A percentile compares a stretch with the other conserved stretches of the same genome.
These are phyloP conservation scores for Mastacembelus armatus DNA, from an alignment of 2,797 vertebrate genomes.

Conservation along the genomic window DNA sequence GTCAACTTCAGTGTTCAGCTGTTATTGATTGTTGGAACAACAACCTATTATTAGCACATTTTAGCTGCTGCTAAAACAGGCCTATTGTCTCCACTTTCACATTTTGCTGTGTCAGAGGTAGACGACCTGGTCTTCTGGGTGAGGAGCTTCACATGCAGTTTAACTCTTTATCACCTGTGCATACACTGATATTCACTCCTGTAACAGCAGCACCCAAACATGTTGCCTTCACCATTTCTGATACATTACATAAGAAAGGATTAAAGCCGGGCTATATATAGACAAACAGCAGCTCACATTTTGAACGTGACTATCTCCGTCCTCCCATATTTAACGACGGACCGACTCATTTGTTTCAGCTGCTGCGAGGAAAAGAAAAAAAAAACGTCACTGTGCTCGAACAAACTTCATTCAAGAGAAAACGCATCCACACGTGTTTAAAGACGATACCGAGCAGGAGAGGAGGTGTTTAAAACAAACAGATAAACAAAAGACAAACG, in stretches of 20 bases:
- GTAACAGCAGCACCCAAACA: neutral
- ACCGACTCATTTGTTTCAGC: constrained; percentile 48
- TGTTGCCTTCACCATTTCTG: constrained; percentile 50
- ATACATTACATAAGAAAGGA: constrained; percentile 74
- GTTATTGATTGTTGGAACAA: constrained; percentile 32
- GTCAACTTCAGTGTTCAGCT: neutral
- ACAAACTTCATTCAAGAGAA: constrained; percentile 10
- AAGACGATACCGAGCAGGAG: constrained; percentile 24
- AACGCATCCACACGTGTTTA: constrained; percentile 30
- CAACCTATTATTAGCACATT: constrained; percentile 37
- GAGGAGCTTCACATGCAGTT: too few relatives aligned
- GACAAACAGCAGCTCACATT: constrained; percentile 61
- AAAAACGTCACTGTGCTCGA: neutral
- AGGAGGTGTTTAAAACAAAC: constrained; percentile 54
- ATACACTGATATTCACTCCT: too few relatives aligned
- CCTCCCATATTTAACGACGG: neutral
- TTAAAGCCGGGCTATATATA: constrained; percentile 76
- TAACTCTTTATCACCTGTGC: neutral
- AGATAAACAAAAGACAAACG: neutral
- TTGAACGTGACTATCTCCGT: neutral
- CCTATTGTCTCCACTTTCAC: constrained; percentile 14
- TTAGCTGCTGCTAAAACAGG: constrained; percentile 4
- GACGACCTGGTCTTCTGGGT: neutral
- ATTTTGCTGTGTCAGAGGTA: constrained; percentile 4
- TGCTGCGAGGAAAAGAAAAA: constrained; percentile 24